Evolutionary conservation across 2,113 vertebrate genomes (phyloP), one percentile per base, ranked within the genome.

Genomic region (Pogona vitticeps): DNA sequence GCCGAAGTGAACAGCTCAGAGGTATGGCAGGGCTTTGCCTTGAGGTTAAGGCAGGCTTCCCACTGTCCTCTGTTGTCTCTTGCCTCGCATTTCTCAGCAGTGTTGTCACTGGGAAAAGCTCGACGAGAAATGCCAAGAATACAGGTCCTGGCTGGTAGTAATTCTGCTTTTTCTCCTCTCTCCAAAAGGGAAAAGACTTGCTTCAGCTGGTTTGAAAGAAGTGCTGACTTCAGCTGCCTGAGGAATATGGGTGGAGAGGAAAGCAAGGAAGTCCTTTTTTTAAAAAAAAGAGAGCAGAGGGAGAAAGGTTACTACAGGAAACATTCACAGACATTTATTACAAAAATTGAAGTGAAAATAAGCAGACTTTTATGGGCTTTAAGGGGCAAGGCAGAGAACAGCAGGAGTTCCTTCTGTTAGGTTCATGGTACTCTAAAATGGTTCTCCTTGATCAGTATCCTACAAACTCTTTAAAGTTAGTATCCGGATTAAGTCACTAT

Each of bases 61-160:
- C 18, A 9, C 78, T 65, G 18, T 52, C 75, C 78, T 23, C 58
- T 81, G 78, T 56, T 65, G 70, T 75, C 85, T 65, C 77, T 86
- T 36, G 58, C 58, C 65, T 81, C n/a, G 40, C 75, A 86, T 86
- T 56, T 75, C 78, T 81, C 31, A 75, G 59, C 40, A 6, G 26
- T 86, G 85, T 28, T 75, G 85, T 86, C 85, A 86, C 78, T 67
- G 78, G 40, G 85, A 52, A 86, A 86, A 58, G 40, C 26, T 28
- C 17, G 36, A 14, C 4, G 20, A 65, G 56, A 20, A 31, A 28
- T 86, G 78, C 85, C 85, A 86, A 81, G 78, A 31, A n/a, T 58
- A 58, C 85, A 81, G 58, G 78, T 59, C 70, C 59, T 75, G 78
- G 85, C 78, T 81, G 85, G 85, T 86, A 52, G 67, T 21, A 65